Conservation (phyloP, 2,797 vertebrate genomes). For the Poeciliopsis infans region DNA sequence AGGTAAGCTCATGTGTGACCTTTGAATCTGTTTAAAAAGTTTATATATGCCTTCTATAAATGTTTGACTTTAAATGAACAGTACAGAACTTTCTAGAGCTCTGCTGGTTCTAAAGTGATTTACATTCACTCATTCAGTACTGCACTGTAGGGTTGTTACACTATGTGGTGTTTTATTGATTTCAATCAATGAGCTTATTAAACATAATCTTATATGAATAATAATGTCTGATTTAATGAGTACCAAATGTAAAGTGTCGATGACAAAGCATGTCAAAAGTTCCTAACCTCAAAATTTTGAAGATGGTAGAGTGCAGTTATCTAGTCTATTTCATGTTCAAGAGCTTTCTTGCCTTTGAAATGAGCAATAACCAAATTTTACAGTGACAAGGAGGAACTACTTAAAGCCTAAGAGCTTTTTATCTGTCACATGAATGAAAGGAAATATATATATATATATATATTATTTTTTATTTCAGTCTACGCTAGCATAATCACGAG, state of each 20-base stretch:
- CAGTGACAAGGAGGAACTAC: conserved; percentile 74
- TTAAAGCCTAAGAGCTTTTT: conserved; percentile 78
- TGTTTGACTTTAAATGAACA: not conserved
- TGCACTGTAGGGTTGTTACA: not conserved
- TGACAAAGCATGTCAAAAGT: not conserved
- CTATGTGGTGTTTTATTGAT: not conserved
- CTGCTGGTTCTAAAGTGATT: not conserved
- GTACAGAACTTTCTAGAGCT: not conserved
- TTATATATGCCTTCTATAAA: conserved; percentile 3
- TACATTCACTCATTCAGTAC: not conserved
- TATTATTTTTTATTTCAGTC: conserved; percentile 32
- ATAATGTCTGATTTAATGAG: not conserved
- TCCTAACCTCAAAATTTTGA: not conserved
- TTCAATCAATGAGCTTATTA: not conserved
- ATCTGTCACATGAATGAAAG: conserved; percentile 71
- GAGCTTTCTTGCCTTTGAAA: conserved; percentile 64
- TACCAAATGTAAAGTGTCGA: not conserved
- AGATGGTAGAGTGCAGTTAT: conserved; percentile 40
- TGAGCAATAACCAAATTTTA: conserved; percentile 76
- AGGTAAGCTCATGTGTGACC: conserved; percentile 3
- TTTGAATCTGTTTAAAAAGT: conserved; percentile 14
- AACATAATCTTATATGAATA: not conserved
- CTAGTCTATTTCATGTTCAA: conserved; percentile 56
- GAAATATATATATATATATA: conserved; percentile 51
- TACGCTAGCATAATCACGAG: conserved; percentile 73